Evolutionary conservation across 2,888 invertebrate species (phyloP), one percentile per base, ranked within the genome.

Genomic region (Leptarthrus brevirostris): DNA sequence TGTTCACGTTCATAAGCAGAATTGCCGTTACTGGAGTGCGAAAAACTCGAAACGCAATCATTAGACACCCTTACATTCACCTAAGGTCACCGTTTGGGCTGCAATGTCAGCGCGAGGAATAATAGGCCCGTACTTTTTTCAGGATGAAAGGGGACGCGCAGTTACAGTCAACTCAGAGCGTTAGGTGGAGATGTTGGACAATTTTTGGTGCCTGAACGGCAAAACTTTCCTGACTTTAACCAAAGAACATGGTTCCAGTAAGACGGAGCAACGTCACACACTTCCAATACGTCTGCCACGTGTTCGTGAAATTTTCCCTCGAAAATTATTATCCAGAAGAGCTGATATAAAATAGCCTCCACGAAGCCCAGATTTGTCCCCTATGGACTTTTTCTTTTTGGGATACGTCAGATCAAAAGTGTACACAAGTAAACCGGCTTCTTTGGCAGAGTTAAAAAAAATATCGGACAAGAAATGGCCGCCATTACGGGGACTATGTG

Each of bases 211-310:
- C 16, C 70, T 26, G 3, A 69, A 70, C 16, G 49, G 70, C 40
- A 47, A 70, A 49, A 49, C 52, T 49, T 49, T 49, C 5, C 52
- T 70, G 47, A 26, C 16, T 26, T 36, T 52, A 70, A 70, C 34
- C 70, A 52, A 70, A 70, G 49, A 70, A 70, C 0, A 70, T 70
- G 52, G 49, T 52, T 70, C 52, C 70, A 70, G 49, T 30, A 40
- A 40, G n/a, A 40, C 1, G 40, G 40, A 40, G 12, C 40, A 12
- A 40, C 2, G 8, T 40, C 12, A 12, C 40, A 40, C 40, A 40
- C 40, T n/a, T n/a, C n/a, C n/a, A n/a, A n/a, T n/a, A n/a, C n/a
- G n/a, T n/a, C 26, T 54, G n/a, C n/a, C n/a, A n/a, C n/a, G n/a
- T n/a, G n/a, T n/a, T n/a, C n/a, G n/a, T n/a, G n/a, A 40, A 8